Base-by-base conservation (phyloP, 2,888 invertebrate species). In the Andrena hattorfiana region DNA sequence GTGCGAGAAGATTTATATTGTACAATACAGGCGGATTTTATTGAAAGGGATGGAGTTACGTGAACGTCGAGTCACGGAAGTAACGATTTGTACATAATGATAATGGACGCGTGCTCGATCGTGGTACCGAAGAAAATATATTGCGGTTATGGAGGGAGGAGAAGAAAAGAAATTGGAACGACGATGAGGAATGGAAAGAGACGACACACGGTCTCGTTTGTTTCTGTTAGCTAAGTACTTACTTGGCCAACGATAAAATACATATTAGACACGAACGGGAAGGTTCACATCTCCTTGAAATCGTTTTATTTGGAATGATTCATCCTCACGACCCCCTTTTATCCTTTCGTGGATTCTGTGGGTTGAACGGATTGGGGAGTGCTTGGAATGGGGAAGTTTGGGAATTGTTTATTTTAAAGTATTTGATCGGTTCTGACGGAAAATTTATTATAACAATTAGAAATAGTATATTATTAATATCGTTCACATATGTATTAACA, bases 201-300 rank as follows among this genome's bases (percentile, higher is more conserved):
- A 54, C 48, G 32, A 72, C 51, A 78, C 67, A 75, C 76, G 64
- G 68, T 87, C 84, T 85, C 87, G 89, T 89, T 90, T 88, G 90
- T 88, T 91, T 90, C 87, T 90, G 88, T 89, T 88, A 89, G 85
- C 84, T 84, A 84, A 87, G 83, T 86, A 89, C 85, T 89, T 90
- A 89, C 85, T 89, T 90, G 89, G 85, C 87, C 88, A 90, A 89
- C 85, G 90, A 90, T 91, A 90, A 89, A 91, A 83, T 85, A 86
- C 84, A 87, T 89, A 87, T 87, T 86, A 88, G 87, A 87, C 82
- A 77, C 26, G 49, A 77, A 72, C 23, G 5, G 2, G 8, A 8
- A 48, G 6, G 7, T 26, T 26, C 28, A 2, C 13, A 13, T 16
- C 20, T 8, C 23, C 23, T 56, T 10, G 26, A 26, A 56, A 56